Evolutionary conservation across 2,797 vertebrate species (phyloP).

Genomic region (Hydrolagus colliei): DNA sequence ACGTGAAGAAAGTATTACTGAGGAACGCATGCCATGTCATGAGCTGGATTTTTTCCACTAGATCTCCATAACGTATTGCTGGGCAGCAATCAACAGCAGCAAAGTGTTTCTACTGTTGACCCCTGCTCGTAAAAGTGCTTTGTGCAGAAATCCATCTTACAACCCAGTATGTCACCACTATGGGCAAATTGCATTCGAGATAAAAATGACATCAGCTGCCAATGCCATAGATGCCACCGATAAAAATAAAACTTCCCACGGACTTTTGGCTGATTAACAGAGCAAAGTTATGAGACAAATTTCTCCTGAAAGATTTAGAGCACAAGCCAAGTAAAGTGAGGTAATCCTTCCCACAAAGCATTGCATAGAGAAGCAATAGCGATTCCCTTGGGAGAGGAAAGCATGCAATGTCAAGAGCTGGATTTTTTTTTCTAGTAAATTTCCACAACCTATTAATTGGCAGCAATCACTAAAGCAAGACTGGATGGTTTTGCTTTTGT

Average conservation of each 20-base stretch:
- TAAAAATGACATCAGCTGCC: neutral
- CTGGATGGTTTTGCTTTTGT: too few relatives aligned
- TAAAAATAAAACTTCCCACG: constrained; percentile 31
- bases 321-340: neutral
- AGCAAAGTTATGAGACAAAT: constrained; percentile 1
- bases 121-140: too few relatives aligned
- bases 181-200: neutral
- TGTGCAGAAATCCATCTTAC: neutral
- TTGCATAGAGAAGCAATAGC: constrained; percentile 4
- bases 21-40: too few relatives aligned
- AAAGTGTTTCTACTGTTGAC: too few relatives aligned
- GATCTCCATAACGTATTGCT: too few relatives aligned
- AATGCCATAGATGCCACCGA: neutral
- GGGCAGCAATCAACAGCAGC: too few relatives aligned
- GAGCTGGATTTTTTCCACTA: too few relatives aligned
- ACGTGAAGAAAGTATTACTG: too few relatives aligned
- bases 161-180: neutral
- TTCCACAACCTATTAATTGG: too few relatives aligned
- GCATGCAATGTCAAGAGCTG: constrained; percentile 8
- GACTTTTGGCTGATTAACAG: constrained; percentile 22
- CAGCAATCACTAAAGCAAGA: too few relatives aligned
- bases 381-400: constrained; percentile 19
- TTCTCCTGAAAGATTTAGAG: constrained; percentile 8
- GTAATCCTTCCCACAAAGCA: constrained; percentile 3
- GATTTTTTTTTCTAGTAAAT: neutral